Conservation (phyloP, 2,113 vertebrate species). For the Alectura lathami region DNA sequence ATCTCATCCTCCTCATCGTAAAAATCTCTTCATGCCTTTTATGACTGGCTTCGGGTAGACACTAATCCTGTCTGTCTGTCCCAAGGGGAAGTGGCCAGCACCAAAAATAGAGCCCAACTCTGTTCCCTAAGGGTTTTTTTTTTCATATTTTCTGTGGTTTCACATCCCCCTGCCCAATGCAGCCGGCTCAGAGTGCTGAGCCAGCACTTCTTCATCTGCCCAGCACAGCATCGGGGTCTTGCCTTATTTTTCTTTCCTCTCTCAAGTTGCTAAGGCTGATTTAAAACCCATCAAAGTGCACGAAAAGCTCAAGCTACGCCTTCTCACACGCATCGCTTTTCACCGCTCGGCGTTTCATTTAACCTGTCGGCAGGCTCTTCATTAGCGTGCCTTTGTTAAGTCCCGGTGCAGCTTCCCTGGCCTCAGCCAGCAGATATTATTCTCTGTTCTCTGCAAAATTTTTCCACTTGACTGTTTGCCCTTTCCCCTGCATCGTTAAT, state of each 20-base stretch:
- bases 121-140: not conserved
- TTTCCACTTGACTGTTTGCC: not conserved
- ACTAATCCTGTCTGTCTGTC: not conserved
- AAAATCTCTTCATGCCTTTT: not conserved
- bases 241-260: not conserved
- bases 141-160: not conserved
- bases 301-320: not conserved
- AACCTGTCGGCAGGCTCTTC: not conserved
- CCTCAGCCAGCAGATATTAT: not conserved
- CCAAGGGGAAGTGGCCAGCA: not conserved
- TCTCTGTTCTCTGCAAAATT: not conserved
- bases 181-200: not conserved
- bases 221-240: fast-evolving
- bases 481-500: not conserved
- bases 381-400: fast-evolving
- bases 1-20: not conserved
- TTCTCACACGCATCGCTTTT: not conserved
- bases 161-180: not conserved
- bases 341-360: not conserved
- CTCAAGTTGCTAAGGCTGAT: not conserved
- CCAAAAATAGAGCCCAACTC: not conserved
- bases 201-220: not conserved
- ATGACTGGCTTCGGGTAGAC: not conserved
- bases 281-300: not conserved
- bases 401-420: not conserved